These are phyloP conservation scores for Euwallacea fornicatus DNA, from an alignment of 1,140 invertebrate genomes.

Conservation along the genomic window DNA sequence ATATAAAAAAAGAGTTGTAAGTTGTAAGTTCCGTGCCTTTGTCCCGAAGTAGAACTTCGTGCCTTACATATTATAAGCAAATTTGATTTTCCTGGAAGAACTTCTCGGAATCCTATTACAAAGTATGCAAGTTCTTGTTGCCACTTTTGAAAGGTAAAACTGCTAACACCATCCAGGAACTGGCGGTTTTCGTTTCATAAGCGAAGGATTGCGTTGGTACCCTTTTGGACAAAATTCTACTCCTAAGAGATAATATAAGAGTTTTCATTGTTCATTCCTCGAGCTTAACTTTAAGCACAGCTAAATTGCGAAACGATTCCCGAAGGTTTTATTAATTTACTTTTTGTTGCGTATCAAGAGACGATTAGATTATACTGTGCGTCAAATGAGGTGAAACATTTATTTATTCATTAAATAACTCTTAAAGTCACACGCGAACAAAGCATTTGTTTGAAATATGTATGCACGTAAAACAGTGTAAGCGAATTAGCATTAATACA, in stretches of 20 bases:
- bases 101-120: neutral
- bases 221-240: no score
- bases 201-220: no score
- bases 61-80: conserved; percentile 9
- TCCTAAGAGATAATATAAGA: no score
- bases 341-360: neutral
- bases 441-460: neutral
- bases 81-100: conserved; percentile 12
- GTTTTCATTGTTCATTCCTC: neutral
- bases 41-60: neutral
- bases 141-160: neutral
- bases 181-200: no score
- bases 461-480: neutral
- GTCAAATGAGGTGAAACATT: conserved; percentile 6
- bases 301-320: neutral
- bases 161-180: neutral
- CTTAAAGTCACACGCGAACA: neutral
- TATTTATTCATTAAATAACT: conserved; percentile 5
- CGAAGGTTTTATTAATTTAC: neutral
- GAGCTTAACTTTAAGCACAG: neutral
- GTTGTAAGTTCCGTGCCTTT: conserved; percentile 1
- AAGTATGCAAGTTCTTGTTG: conserved; percentile 5
- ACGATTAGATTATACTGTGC: conserved; percentile 1
- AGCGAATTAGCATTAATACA: neutral
- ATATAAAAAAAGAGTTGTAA: neutral